Percentiles rank a stretch among this genome's conserved stretches.
Evolutionary conservation across 2,888 invertebrate genomes (phyloP).

Genomic region (Synergus umbraculus): DNA sequence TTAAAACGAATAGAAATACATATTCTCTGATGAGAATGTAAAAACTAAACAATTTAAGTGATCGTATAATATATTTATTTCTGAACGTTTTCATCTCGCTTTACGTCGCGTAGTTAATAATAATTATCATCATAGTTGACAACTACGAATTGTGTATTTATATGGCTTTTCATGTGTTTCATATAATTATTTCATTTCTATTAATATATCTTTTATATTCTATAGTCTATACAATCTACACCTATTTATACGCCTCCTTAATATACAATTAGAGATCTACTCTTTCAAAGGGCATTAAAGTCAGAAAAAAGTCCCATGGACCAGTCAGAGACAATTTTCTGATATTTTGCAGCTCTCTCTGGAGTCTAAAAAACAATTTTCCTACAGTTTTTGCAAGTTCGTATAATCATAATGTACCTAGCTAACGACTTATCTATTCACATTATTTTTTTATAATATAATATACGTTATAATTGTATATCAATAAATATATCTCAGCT

Average conservation of each 20-base stretch:
- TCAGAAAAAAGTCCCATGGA: constrained; percentile 51
- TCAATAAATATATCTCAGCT: constrained; percentile 74
- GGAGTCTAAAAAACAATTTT: constrained; percentile 24
- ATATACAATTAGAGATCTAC: constrained; percentile 72
- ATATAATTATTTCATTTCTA: constrained; percentile 60
- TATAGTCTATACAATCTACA: constrained; percentile 57
- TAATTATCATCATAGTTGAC: constrained; percentile 65
- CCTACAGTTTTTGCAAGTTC: constrained; percentile 41
- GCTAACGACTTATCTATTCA: constrained; percentile 47
- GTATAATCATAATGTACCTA: constrained; percentile 44
- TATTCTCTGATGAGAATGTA: too few species aligned
- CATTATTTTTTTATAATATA: constrained; percentile 47
- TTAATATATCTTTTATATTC: constrained; percentile 54
- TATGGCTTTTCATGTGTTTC: constrained; percentile 49
- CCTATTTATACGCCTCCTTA: constrained; percentile 62
- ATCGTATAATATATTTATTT: constrained; percentile 68
- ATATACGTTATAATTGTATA: constrained; percentile 48
- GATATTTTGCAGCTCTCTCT: background rate
- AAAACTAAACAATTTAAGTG: constrained; percentile 45
- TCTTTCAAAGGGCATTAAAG: constrained; percentile 11
- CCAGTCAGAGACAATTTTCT: constrained; percentile 46
- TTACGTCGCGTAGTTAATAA: constrained; percentile 65
- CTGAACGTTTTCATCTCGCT: constrained; percentile 64
- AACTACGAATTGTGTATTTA: constrained; percentile 46
- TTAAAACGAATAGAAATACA: background rate